Base-by-base conservation (phyloP, 2,797 vertebrate genomes). In the Valencia hispanica region DNA sequence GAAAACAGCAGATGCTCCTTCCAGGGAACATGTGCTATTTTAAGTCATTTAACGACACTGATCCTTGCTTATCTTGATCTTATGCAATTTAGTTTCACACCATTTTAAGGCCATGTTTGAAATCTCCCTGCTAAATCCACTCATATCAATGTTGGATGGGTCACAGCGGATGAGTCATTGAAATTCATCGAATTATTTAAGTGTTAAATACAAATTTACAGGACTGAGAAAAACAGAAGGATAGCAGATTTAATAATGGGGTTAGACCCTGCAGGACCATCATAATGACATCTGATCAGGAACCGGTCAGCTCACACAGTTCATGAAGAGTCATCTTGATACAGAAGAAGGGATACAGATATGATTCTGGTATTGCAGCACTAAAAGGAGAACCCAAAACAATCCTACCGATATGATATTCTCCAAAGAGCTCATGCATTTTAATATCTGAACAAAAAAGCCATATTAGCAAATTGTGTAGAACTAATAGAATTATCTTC, bases 1-100 rank as follows among this genome's bases (percentile, higher is more conserved):
- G 77, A 84, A 83, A 79, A 85, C 78, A 82, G 78, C 79, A 82
- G 45, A 83, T 79, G 85, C 82, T 83, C 75, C 55, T 59, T 77
- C 74, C 66, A 66, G 79, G 75, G 73, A 80, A 83, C 71, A 39
- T 51, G 72, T 81, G 76, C 89, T 82, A 86, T 90, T 89, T 88
- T 39, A 48, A 88, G 77, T 18, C 75, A 41, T 83, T 88, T 78
- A 57, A 69, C 69, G 76, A 79, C 82, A 87, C 73, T 78, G 87
- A 79, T 84, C 88, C 87, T 79, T 81, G 82, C 85, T 87, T 72
- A 81, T 78, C 78, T 74, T 76, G 70, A 71, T 51, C 78, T 91
- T 92, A 87, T 82, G 69, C 86, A 89, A 87, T 85, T 72, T 81
- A 70, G 59, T 70, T 82, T 74, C 75, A 69, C 81, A 79, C 59